Conservation (phyloP, 2,113 vertebrate genomes). For the Leucopternis melanops region DNA sequence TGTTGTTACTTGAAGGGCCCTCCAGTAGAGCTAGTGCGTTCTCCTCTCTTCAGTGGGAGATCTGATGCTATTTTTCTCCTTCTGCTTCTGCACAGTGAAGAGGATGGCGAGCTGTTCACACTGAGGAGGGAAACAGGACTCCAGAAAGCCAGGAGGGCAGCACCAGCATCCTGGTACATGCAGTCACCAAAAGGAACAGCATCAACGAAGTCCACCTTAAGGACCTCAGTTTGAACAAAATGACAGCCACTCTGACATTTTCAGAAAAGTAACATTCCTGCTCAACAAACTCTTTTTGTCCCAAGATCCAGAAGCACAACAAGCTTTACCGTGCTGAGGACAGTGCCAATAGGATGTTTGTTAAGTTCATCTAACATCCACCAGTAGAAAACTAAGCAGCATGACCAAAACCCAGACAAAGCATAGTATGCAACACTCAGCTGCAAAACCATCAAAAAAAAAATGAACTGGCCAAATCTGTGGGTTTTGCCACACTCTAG, state of each 20-base stretch:
- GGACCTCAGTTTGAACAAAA: neutral
- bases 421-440: neutral
- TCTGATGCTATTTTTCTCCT: neutral
- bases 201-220: fast-evolving
- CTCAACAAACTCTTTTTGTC: neutral
- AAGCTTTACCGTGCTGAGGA: neutral
- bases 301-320: neutral
- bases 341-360: too few species aligned
- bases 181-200: neutral
- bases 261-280: neutral
- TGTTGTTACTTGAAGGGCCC: neutral
- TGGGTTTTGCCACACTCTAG: neutral
- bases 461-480: neutral
- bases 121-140: neutral
- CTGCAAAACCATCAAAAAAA: neutral
- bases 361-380: neutral
- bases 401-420: neutral
- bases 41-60: neutral
- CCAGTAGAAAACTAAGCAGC: neutral
- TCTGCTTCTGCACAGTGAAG: neutral
- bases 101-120: neutral
- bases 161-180: neutral
- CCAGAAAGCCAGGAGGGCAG: neutral
- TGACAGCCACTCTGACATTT: neutral
- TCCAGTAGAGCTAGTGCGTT: neutral